Conservation (phyloP, 2,888 invertebrate genomes). For the Oxycera nigricornis region DNA sequence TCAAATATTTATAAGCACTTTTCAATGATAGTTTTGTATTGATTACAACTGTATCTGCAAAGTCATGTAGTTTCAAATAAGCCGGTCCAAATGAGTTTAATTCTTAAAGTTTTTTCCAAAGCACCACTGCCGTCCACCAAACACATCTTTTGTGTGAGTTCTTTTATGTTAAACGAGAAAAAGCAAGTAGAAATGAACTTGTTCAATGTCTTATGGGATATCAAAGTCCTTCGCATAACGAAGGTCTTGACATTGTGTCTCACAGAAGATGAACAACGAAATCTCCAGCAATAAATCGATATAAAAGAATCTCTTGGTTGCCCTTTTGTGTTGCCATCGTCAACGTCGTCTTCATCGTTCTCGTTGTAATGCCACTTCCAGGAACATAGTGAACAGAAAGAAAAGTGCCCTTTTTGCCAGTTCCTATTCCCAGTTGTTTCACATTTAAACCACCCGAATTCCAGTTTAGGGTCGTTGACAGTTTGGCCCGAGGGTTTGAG, state of each 20-base stretch:
- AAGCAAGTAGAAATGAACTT: not conserved
- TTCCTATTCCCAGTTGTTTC: not conserved
- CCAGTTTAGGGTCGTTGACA: constrained; percentile 24
- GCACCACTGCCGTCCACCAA: not conserved
- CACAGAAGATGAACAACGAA: constrained; percentile 12
- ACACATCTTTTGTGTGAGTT: not conserved
- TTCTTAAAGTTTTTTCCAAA: not conserved
- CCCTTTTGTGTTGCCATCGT: constrained; percentile 23
- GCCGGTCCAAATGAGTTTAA: too few species aligned
- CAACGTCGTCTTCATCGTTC: too few species aligned
- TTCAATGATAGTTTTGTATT: too few species aligned
- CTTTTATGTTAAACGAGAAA: not conserved
- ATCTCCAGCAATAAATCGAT: constrained; percentile 25
- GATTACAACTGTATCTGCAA: too few species aligned
- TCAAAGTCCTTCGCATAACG: constrained; percentile 6
- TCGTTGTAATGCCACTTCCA: constrained; percentile 5
- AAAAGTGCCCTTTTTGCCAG: constrained; percentile 15
- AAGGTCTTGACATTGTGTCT: not conserved
- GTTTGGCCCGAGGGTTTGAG: constrained; percentile 31
- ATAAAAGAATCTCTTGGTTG: not conserved
- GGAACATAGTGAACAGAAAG: not conserved
- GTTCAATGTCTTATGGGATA: not conserved
- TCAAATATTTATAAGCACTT: too few species aligned
- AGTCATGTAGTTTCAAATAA: too few species aligned
- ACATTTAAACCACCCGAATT: constrained; percentile 12